phyloP scores from a whole-genome alignment of 2,888 invertebrate species.

The Cryptocheilus praepositus region DNA sequence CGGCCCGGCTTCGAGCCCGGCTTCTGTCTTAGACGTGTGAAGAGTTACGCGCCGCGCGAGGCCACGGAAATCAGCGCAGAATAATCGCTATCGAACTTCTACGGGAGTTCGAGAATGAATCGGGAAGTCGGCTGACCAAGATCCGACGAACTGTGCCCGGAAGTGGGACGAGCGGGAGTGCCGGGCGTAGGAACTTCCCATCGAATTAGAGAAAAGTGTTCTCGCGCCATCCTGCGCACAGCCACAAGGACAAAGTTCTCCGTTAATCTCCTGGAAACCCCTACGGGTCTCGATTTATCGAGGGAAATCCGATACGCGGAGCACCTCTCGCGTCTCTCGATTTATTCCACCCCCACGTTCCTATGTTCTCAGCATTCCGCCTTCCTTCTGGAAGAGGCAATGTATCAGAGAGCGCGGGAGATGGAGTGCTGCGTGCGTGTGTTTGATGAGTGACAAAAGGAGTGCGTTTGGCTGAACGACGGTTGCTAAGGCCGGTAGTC shows the following conservation, averaged over 20 bases:
- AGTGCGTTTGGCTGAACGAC: too few relatives aligned
- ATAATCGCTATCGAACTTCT: slow-evolving; percentile 47
- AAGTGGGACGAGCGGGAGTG: slow-evolving; percentile 37
- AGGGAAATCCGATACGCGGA: slow-evolving; percentile 50
- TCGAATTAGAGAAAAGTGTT: slow-evolving; percentile 69
- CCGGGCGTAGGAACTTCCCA: slow-evolving; percentile 56
- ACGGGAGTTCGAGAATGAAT: slow-evolving; percentile 40
- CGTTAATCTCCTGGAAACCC: slow-evolving; percentile 64
- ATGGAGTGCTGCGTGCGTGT: too few relatives aligned
- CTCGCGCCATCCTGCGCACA: slow-evolving; percentile 52
- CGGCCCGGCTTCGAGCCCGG: too few relatives aligned
- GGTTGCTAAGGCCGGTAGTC: too few relatives aligned
- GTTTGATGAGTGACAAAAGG: too few relatives aligned
- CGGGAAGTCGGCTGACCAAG: slow-evolving; percentile 51
- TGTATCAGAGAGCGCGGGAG: too few relatives aligned
- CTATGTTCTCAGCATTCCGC: background rate
- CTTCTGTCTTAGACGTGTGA: too few relatives aligned
- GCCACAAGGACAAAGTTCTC: slow-evolving; percentile 60
- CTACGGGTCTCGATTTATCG: slow-evolving; percentile 57
- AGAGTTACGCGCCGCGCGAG: too few relatives aligned
- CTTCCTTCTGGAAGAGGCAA: too few relatives aligned
- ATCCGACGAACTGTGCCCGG: slow-evolving; percentile 44
- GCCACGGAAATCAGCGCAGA: slow-evolving; percentile 23
- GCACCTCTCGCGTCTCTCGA: slow-evolving; percentile 40
- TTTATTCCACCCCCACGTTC: slow-evolving; percentile 36